phyloP scores from a whole-genome alignment of 2,113 vertebrate genomes.

The Vulpes lagopus region DNA sequence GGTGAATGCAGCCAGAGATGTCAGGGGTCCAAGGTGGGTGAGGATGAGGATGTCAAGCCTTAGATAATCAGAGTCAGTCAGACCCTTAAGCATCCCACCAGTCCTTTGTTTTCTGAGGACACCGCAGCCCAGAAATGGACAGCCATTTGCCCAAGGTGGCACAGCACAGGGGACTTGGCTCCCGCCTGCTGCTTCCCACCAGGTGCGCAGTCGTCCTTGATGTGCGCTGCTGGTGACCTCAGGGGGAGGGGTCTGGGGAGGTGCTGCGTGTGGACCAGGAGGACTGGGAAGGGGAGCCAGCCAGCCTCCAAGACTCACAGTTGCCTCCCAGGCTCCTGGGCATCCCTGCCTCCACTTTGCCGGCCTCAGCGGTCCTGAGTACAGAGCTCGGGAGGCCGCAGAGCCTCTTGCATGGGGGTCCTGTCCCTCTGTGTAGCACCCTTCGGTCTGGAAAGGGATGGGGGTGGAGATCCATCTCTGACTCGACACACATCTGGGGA shows the following conservation, averaged over 20 bases:
- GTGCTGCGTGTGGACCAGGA: background rate
- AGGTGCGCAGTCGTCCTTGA: background rate
- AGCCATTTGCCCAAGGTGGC: slow-evolving; percentile 22
- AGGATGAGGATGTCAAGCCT: background rate
- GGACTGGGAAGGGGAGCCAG: background rate
- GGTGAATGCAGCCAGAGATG: background rate
- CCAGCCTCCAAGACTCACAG: background rate
- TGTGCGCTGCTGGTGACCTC: background rate
- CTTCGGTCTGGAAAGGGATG: background rate
- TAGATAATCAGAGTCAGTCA: background rate
- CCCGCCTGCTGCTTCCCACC: background rate
- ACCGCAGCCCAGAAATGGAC: background rate
- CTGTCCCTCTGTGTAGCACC: background rate
- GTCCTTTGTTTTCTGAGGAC: slow-evolving; percentile 16
- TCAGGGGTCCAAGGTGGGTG: background rate
- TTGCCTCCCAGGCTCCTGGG: background rate
- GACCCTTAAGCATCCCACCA: background rate
- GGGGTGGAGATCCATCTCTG: background rate
- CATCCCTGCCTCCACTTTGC: background rate
- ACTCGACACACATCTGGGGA: background rate
- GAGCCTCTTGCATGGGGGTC: background rate
- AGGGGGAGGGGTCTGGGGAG: background rate
- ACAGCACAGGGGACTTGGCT: background rate
- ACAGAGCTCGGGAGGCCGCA: background rate
- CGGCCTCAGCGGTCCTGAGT: slow-evolving; percentile 14